Base-by-base conservation (phyloP, 2,797 vertebrate species). In the Chromis chromis region DNA sequence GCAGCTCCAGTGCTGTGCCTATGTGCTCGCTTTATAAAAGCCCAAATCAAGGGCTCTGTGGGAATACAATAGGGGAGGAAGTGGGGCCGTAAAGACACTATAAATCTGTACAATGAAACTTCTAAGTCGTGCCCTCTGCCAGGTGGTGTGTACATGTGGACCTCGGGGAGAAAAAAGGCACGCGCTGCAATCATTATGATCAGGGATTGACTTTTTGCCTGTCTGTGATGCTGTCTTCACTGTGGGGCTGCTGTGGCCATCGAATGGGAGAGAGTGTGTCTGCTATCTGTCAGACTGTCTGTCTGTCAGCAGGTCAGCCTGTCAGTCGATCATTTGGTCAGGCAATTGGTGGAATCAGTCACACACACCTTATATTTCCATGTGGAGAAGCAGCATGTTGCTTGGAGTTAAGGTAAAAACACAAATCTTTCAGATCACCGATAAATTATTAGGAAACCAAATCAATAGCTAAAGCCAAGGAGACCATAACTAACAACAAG, bases 11-110 rank as follows among this genome's bases (percentile, higher is more conserved):
- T 42, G 1, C 74, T 48, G 65, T 73, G 76, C 76, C 74, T 81
- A 79, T 79, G 78, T 83, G 71, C 76, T 87, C 79, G 69, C 81
- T 89, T 91, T 77, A 88, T 90, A 91, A 90, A 92, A 84, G 55
- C 77, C 72, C 71, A 87, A 87, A 87, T 90, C 82, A 86, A 87
- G 81, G 68, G 61, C 76, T 89, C 86, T 69, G 49, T 74, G 90
- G 92, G 89, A 88, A 86, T 92, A 87, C 74, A 79, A 84, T 21
- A 27, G 67, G 22, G 74, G 74, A 89, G 78, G 83, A 90, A 80
- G 83, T 69, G 33, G 68, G 53, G 62, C 82, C 44, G 27, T 88
- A 88, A 91, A 92, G 85, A 78, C 31, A 27, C 84, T 63, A 71
- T 92, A 89, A 91, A 91, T 82, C 80, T 39, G 16, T 36, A 71